phyloP scores from a whole-genome alignment of 2,797 vertebrate genomes.

The Fistularia tabacaria region DNA sequence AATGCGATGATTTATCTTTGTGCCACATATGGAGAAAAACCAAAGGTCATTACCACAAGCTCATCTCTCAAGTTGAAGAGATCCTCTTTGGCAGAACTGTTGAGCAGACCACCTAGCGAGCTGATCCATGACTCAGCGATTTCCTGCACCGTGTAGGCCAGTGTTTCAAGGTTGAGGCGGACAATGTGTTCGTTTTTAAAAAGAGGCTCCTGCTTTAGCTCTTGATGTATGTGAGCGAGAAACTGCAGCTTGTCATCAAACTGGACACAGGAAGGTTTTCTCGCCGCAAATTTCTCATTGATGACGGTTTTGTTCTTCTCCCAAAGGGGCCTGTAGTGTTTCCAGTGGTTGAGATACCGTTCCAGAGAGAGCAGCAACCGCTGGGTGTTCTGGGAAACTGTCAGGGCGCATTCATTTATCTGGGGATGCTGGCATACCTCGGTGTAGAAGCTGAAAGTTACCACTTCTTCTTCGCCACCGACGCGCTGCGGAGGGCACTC shows the following conservation, averaged over 20 bases:
- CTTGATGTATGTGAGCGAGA: constrained; percentile 70
- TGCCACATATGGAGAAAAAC: not conserved
- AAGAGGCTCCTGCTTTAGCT: constrained; percentile 74
- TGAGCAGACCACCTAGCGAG: constrained; percentile 83
- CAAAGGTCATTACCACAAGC: constrained; percentile 72
- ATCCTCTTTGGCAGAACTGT: constrained; percentile 79
- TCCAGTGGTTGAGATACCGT: constrained; percentile 81
- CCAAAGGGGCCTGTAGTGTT: constrained; percentile 85
- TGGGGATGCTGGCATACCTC: constrained; percentile 81
- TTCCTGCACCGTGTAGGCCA: constrained; percentile 77
- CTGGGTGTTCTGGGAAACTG: constrained; percentile 81
- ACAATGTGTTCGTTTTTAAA: constrained; percentile 79
- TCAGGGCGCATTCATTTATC: constrained; percentile 74
- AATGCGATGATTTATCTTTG: not conserved
- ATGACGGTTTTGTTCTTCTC: constrained; percentile 80
- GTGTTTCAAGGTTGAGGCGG: constrained; percentile 79
- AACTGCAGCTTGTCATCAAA: constrained; percentile 90
- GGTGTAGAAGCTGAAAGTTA: constrained; percentile 80
- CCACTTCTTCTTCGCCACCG: constrained; percentile 70
- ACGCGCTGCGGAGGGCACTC: constrained; percentile 83
- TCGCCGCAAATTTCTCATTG: constrained; percentile 84
- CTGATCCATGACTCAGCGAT: constrained; percentile 80
- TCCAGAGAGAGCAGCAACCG: constrained; percentile 74
- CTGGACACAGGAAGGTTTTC: constrained; percentile 76
- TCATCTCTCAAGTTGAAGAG: constrained; percentile 79